These are phyloP conservation scores for Amphiprion percula DNA, from an alignment of 2,113 vertebrate species.

Conservation along the genomic window DNA sequence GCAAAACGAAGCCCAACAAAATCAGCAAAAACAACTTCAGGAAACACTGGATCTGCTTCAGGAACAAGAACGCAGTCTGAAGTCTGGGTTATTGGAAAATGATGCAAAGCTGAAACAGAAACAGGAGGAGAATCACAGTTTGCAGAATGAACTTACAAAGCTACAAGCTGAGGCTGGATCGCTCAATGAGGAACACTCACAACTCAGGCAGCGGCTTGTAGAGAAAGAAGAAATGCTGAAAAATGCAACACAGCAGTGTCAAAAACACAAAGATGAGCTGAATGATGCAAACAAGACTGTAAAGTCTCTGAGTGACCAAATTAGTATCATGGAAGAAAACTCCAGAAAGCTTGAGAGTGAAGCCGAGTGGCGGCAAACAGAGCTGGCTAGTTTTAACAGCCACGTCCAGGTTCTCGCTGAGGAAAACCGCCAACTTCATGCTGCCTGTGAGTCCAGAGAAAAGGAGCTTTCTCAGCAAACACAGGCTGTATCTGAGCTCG, in stretches of 20 bases:
- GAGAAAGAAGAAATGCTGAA: conserved; percentile 76
- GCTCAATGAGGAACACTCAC: conserved; percentile 67
- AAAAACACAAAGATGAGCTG: conserved; percentile 75
- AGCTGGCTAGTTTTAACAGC: conserved; percentile 69
- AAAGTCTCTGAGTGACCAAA: conserved; percentile 65
- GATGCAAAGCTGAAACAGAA: conserved; percentile 75
- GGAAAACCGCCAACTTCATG: conserved; percentile 80
- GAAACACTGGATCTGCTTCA: conserved; percentile 79
- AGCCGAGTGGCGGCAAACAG: conserved; percentile 57
- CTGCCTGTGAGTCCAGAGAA: conserved; percentile 71
- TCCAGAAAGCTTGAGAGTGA: conserved; percentile 74
- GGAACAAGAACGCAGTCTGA: conserved; percentile 79
- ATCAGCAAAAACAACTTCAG: conserved; percentile 74
- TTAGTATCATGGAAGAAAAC: conserved; percentile 74
- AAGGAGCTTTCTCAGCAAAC: conserved; percentile 72
- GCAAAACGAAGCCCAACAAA: conserved; percentile 65
- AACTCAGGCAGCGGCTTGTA: conserved; percentile 68
- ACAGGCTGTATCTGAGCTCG: conserved; percentile 69
- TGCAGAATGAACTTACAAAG: conserved; percentile 71
- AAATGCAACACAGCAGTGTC: conserved; percentile 67
- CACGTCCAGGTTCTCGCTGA: conserved; percentile 69
- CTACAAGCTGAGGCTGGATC: conserved; percentile 76
- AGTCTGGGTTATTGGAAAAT: conserved; percentile 71
- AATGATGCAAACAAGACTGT: conserved; percentile 67
- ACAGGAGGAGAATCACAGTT: conserved; percentile 56